Conservation (phyloP, 2,113 vertebrate genomes). For the Tragulus kanchil region DNA sequence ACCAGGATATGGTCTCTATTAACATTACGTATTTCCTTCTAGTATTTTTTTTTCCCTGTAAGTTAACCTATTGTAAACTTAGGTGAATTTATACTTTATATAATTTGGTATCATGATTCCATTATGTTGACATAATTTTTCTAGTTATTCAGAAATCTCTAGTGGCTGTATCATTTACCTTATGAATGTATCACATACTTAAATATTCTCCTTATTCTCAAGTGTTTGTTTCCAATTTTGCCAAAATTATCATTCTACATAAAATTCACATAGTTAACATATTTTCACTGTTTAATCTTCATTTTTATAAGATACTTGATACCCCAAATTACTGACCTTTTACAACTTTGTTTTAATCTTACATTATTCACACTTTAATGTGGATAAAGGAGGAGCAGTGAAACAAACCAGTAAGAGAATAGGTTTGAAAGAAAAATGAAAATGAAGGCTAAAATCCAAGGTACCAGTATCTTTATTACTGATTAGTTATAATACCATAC, state of each 20-base stretch:
- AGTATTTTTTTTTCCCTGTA: not conserved
- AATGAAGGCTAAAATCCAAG: conserved; percentile 2
- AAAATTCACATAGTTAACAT: conserved; percentile 32
- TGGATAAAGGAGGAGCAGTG: not conserved
- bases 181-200: not conserved
- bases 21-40: not conserved
- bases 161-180: conserved; percentile 21
- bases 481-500: not conserved
- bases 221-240: conserved; percentile 8
- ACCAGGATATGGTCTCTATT: conserved; percentile 26
- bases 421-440: not conserved
- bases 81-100: not conserved
- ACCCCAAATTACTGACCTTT: not conserved
- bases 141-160: conserved; percentile 23
- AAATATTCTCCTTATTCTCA: conserved; percentile 26
- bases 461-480: not conserved
- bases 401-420: not conserved
- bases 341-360: not conserved
- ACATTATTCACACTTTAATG: not conserved
- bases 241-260: not conserved
- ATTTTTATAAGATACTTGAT: not conserved
- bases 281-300: not conserved
- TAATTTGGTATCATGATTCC: not conserved
- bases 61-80: conserved; percentile 31
- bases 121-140: conserved; percentile 17